phyloP scores from a whole-genome alignment of 2,888 invertebrate genomes.

The Ommatoiulus sabulosus region DNA sequence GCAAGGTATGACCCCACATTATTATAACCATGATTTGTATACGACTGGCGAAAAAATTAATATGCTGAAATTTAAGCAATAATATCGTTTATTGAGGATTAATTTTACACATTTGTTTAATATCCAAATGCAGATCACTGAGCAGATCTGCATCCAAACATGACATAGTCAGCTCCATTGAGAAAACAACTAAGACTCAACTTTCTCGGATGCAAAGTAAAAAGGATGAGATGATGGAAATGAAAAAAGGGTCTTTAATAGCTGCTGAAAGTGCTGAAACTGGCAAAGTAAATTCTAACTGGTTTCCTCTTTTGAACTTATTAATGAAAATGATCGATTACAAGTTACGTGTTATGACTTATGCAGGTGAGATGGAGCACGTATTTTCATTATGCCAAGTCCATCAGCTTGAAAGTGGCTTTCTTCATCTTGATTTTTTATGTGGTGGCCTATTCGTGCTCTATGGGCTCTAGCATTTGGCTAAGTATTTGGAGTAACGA shows the following conservation, averaged over 20 bases:
- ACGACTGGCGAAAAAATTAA: background rate
- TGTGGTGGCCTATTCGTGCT: constrained; percentile 54
- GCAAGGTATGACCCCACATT: background rate
- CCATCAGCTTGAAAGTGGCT: constrained; percentile 56
- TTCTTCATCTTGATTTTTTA: constrained; percentile 55
- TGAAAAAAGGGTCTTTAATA: constrained; percentile 65
- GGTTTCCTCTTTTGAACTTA: background rate
- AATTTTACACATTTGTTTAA: background rate
- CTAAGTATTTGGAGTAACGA: constrained; percentile 64
- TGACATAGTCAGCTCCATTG: background rate
- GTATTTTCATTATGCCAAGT: constrained; percentile 57
- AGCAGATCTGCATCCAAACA: background rate
- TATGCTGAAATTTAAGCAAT: background rate
- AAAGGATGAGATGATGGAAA: background rate
- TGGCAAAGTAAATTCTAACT: constrained; percentile 64
- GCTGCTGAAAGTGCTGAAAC: constrained; percentile 68
- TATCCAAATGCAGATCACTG: background rate
- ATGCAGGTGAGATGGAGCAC: constrained; percentile 56
- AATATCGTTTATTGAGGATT: background rate
- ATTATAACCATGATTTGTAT: background rate
- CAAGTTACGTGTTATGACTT: background rate
- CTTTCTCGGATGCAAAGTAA: constrained; percentile 8
- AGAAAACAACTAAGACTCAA: constrained; percentile 20
- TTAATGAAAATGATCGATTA: background rate
- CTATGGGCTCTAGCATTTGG: constrained; percentile 62